A percentile compares a stretch with the other conserved stretches of the same genome.
phyloP scores from a whole-genome alignment of 2,888 invertebrate species.

The Synergus umbraculus region DNA sequence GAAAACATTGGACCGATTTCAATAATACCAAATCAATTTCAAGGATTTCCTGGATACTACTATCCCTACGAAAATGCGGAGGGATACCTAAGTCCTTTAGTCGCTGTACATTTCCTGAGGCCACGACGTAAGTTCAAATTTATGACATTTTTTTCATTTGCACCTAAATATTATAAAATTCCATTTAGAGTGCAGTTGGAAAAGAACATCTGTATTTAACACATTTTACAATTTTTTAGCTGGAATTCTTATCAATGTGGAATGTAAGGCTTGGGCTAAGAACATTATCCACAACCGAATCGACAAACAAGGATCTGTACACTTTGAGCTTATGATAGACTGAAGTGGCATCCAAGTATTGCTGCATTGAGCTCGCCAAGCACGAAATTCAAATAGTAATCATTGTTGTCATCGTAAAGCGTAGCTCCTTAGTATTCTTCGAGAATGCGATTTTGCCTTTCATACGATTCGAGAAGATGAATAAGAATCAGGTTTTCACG shows the following conservation, averaged over 20 bases:
- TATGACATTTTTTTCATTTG: neutral
- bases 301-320: slow-evolving; percentile 85
- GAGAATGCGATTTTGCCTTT: neutral
- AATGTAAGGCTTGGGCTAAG: slow-evolving; percentile 86
- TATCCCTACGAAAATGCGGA: slow-evolving; percentile 92
- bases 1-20: slow-evolving; percentile 93
- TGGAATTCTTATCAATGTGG: slow-evolving; percentile 83
- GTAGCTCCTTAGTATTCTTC: neutral
- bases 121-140: slow-evolving; percentile 85
- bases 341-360: slow-evolving; percentile 54
- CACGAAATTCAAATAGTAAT: neutral
- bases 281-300: slow-evolving; percentile 84
- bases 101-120: slow-evolving; percentile 90
- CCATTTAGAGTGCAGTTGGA: neutral
- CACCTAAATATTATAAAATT: slow-evolving; percentile 16
- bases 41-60: slow-evolving; percentile 93
- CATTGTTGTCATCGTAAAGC: neutral
- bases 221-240: slow-evolving; percentile 71
- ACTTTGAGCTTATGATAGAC: slow-evolving; percentile 85
- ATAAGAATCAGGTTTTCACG: neutral
- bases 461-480: neutral
- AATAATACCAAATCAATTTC: slow-evolving; percentile 85
- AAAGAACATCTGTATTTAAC: neutral
- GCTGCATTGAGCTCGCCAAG: neutral
- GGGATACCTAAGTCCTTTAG: slow-evolving; percentile 92